Evolutionary conservation across 2,888 invertebrate genomes (phyloP).

Genomic region (Megaustenia siamemsis): DNA sequence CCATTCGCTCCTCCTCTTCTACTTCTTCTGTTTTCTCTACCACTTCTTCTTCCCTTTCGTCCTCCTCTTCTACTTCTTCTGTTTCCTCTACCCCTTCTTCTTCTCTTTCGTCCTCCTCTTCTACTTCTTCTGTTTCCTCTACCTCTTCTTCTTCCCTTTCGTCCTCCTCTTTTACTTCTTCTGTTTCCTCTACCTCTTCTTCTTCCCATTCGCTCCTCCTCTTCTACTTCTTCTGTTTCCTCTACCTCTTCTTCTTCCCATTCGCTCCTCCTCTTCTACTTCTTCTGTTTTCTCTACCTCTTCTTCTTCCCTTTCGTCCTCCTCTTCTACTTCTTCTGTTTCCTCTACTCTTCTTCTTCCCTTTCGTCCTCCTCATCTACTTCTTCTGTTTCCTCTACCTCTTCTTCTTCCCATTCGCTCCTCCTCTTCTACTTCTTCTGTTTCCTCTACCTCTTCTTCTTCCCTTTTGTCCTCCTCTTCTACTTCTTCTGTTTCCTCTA

Average conservation of each 20-base stretch:
- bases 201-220: constrained; percentile 12
- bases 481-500: no score
- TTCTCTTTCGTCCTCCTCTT: not conserved
- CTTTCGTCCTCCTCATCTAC: no score
- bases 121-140: not conserved
- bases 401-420: no score
- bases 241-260: not conserved
- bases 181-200: not conserved
- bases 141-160: not conserved
- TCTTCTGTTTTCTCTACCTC: not conserved
- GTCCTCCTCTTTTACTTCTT: not conserved
- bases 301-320: not conserved
- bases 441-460: no score
- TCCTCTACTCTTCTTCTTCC: no score
- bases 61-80: not conserved
- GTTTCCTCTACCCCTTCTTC: not conserved
- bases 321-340: not conserved
- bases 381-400: no score
- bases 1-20: not conserved
- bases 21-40: no score
- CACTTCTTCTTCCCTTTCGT: not conserved
- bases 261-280: not conserved
- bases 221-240: not conserved
- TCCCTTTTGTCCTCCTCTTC: no score
- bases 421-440: no score